Evolutionary conservation across 2,797 vertebrate genomes (phyloP), one percentile per base, ranked within the genome.

Genomic region (Pseudochaenichthys georgianus): DNA sequence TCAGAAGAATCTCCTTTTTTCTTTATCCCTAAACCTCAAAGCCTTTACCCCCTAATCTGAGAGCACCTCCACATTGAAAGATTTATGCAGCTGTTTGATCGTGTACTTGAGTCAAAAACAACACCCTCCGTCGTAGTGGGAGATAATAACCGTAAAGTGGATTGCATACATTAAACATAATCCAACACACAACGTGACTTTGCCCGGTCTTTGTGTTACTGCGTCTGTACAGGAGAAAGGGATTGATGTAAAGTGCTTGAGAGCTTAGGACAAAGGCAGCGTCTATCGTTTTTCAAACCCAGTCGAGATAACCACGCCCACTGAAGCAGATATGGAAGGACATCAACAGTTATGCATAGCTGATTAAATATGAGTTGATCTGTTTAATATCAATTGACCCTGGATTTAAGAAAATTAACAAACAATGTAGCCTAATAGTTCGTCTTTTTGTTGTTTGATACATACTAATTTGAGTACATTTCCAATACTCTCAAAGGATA

Each of bases 151-250:
- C 78, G 78, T 87, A 85, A 88, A 92, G 88, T 93, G 85, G 89
- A 94, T 94, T 94, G 91, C 92, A 94, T 94, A 93, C 93, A 92
- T 94, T 93, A 91, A 92, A 94, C 87, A 83, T 89, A 91, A 93
- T 84, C 89, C 88, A 92, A 89, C 88, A 90, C 83, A 84, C 85
- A 88, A 85, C 68, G 42, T 84, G 86, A 88, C 83, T 87, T 87
- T 83, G 82, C 82, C 87, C 89, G 87, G 86, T 89, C 75, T 89
- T 83, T 84, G 87, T 83, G 73, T 91, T 92, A 90, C 92, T 92
- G 92, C 89, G 90, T 92, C 82, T 90, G 84, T 82, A 82, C 84
- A n/a, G 82, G 79, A 88, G 80, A 82, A 38, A 38, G 34, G 76
- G 66, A 85, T 85, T 89, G 89, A 90, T 92, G 89, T 94, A 95